These are phyloP conservation scores for Brenthis hecate DNA, from an alignment of 2,888 invertebrate species.

Conservation along the genomic window DNA sequence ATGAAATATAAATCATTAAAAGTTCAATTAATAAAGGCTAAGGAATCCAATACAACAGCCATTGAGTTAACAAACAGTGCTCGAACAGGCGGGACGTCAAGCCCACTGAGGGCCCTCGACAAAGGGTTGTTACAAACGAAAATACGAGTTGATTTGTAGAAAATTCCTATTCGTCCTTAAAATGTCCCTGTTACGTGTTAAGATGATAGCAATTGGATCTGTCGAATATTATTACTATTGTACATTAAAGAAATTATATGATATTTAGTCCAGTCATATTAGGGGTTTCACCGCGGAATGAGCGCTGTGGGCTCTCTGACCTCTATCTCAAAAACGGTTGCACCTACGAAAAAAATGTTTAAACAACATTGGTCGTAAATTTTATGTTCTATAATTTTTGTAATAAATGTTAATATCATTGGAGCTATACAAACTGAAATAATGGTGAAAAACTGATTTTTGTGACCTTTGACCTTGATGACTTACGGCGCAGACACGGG, in stretches of 20 bases:
- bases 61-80: conserved; percentile 47
- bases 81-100: conserved; percentile 54
- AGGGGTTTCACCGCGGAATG: no score
- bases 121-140: conserved; percentile 76
- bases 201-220: conserved; percentile 31
- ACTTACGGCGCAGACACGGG: no score
- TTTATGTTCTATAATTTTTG: no score
- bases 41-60: conserved; percentile 40
- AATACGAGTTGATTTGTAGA: conserved; percentile 74
- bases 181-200: conserved; percentile 49
- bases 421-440: no score
- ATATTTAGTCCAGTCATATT: no score
- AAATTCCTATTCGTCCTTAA: conserved; percentile 68
- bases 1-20: conserved; percentile 30
- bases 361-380: no score
- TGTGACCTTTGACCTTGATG: no score
- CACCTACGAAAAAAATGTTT: no score
- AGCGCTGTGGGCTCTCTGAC: no score
- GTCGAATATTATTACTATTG: background rate
- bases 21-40: conserved; percentile 21
- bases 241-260: no score
- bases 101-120: conserved; percentile 50
- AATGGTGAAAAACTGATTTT: no score
- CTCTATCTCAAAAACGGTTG: no score
- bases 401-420: background rate